Conservation (phyloP, 2,113 vertebrate species). For the Mus spicilegus region DNA sequence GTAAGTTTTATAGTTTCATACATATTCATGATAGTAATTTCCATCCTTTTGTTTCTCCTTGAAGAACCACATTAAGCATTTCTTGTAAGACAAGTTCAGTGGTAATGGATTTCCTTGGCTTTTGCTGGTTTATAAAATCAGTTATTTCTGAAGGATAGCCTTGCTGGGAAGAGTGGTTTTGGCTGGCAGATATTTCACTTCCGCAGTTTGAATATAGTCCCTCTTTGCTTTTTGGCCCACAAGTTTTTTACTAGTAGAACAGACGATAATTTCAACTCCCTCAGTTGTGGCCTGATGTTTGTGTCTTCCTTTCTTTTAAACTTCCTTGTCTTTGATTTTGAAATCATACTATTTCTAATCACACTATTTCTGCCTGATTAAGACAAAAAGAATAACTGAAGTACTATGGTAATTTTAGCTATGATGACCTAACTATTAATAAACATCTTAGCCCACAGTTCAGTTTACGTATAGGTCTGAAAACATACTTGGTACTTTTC, state of each 20-base stretch:
- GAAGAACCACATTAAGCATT: not conserved
- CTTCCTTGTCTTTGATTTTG: not conserved
- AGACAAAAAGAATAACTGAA: not conserved
- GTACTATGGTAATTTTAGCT: not conserved
- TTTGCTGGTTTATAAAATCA: not conserved
- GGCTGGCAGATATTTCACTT: not conserved
- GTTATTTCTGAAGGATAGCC: not conserved
- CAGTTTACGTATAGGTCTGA: not conserved
- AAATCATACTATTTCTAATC: not conserved
- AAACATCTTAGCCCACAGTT: not conserved
- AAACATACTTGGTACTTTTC: not conserved
- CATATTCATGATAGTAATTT: not conserved
- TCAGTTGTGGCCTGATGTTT: not conserved
- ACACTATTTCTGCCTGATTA: not conserved
- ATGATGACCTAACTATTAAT: not conserved
- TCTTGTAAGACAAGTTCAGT: not conserved
- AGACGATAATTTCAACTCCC: not conserved
- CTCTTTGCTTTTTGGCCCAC: not conserved
- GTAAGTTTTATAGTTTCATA: not conserved
- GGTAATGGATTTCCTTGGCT: not conserved
- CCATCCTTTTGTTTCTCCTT: not conserved
- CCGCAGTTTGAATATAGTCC: not conserved
- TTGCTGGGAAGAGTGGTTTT: not conserved
- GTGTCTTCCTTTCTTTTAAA: not conserved
- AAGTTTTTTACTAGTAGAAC: not conserved